Evolutionary conservation across 2,113 vertebrate genomes (phyloP).

Genomic region (Caloenas nicobarica): DNA sequence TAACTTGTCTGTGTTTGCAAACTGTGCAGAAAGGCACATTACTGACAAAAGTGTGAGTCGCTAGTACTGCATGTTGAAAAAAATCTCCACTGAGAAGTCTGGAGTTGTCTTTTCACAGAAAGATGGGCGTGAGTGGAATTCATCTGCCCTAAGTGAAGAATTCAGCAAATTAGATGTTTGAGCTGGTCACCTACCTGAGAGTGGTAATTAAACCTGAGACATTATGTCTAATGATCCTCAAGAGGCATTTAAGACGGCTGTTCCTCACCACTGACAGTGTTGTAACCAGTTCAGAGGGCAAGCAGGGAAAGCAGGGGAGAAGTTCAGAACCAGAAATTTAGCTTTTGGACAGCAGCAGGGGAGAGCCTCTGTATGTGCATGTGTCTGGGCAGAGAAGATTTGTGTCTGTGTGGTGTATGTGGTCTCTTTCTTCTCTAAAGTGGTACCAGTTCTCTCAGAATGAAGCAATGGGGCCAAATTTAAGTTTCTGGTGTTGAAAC

Average conservation of each 20-base stretch:
- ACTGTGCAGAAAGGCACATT: not conserved
- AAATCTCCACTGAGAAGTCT: not conserved
- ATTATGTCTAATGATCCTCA: not conserved
- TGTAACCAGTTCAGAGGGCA: not conserved
- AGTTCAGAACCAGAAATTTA: not conserved
- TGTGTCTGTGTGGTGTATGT: not conserved
- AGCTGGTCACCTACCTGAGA: not conserved
- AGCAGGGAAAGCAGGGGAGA: not conserved
- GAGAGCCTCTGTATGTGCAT: not conserved
- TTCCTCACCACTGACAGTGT: not conserved
- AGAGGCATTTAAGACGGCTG: not conserved
- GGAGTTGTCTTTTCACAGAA: not conserved
- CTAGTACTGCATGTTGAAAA: not conserved
- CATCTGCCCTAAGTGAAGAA: not conserved
- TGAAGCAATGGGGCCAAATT: not conserved
- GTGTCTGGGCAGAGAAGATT: too few relatives aligned
- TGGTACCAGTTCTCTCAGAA: not conserved
- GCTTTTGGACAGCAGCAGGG: not conserved
- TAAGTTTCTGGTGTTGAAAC: not conserved
- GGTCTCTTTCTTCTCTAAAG: not conserved
- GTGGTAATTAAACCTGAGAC: not conserved
- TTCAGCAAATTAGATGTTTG: not conserved
- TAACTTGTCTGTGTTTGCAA: not conserved
- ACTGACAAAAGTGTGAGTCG: accelerated
- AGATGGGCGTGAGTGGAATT: not conserved